These are phyloP conservation scores for Myotis yumanensis DNA, from an alignment of 2,113 vertebrate genomes.

Conservation along the genomic window DNA sequence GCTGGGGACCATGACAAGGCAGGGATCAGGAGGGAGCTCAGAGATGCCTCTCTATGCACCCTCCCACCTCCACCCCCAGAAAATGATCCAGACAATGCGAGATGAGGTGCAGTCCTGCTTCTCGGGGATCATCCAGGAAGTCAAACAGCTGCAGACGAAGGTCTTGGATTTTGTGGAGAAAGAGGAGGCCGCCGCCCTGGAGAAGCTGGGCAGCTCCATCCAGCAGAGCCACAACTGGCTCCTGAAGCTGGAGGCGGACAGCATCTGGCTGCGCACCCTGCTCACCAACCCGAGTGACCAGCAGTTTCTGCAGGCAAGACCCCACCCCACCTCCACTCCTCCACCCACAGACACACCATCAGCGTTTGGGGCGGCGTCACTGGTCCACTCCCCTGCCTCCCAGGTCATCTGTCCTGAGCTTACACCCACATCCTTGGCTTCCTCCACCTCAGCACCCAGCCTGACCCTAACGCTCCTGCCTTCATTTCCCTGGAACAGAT, in stretches of 20 bases:
- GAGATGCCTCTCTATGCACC: background rate
- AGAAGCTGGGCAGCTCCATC: slow-evolving; percentile 65
- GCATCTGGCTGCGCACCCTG: slow-evolving; percentile 4
- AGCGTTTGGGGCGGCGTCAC: fast-evolving
- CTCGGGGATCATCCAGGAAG: slow-evolving; percentile 62
- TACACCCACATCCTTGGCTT: background rate
- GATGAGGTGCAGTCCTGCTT: slow-evolving; percentile 74
- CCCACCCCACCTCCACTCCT: too few species aligned
- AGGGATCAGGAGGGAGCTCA: background rate
- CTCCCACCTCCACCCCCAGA: slow-evolving; percentile 7
- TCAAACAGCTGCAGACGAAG: slow-evolving; percentile 69
- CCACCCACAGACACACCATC: too few species aligned
- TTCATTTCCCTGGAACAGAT: background rate
- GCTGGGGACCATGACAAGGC: fast-evolving
- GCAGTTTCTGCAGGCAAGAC: slow-evolving; percentile 60
- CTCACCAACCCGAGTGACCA: slow-evolving; percentile 48
- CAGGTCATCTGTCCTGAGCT: background rate
- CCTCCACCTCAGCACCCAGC: background rate
- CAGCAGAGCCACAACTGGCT: slow-evolving; percentile 68
- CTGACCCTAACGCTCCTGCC: background rate
- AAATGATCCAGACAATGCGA: slow-evolving; percentile 57
- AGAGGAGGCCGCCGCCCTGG: slow-evolving; percentile 65
- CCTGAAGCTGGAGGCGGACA: slow-evolving; percentile 63
- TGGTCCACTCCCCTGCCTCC: background rate
- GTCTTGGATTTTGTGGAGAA: slow-evolving; percentile 74